A percentile compares a stretch with the other conserved stretches of the same genome.
These are phyloP conservation scores for Meta bourneti DNA, from an alignment of 2,888 invertebrate species.

Conservation along the genomic window DNA sequence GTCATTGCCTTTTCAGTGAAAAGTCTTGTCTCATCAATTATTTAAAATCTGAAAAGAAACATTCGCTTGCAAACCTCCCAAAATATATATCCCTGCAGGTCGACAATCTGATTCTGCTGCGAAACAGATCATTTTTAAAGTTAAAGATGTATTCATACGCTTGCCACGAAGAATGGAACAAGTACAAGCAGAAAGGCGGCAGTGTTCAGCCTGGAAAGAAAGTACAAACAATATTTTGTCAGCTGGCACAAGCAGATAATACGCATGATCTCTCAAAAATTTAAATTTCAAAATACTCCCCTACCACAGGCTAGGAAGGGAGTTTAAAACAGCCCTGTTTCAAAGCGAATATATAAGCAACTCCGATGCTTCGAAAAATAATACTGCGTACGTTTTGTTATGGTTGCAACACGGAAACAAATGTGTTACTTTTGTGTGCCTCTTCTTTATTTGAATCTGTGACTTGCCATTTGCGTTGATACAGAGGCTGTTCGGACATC, in stretches of 20 bases:
- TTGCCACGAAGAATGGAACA: background rate
- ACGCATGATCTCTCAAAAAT: constrained; percentile 14
- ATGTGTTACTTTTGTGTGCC: background rate
- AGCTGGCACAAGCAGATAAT: constrained; percentile 35
- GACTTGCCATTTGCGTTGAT: constrained; percentile 20
- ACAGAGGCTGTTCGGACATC: too few relatives aligned
- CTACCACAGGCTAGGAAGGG: background rate
- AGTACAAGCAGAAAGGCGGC: constrained; percentile 7
- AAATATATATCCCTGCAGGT: background rate
- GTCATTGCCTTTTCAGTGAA: too few relatives aligned
- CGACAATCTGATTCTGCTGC: background rate
- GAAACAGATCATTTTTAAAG: background rate
- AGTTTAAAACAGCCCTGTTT: background rate
- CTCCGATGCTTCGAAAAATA: background rate
- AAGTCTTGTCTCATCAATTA: background rate
- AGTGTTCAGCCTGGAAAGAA: background rate
- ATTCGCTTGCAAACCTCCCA: background rate
- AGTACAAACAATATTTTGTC: constrained; percentile 1
- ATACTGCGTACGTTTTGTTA: background rate
- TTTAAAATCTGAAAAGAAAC: background rate
- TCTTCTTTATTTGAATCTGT: constrained; percentile 5
- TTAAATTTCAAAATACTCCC: constrained; percentile 11
- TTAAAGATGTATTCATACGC: background rate
- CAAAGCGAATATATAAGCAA: background rate
- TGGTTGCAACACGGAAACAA: background rate